These are phyloP conservation scores for Andrena cerasifolii DNA, from an alignment of 1,140 invertebrate genomes.

Conservation along the genomic window DNA sequence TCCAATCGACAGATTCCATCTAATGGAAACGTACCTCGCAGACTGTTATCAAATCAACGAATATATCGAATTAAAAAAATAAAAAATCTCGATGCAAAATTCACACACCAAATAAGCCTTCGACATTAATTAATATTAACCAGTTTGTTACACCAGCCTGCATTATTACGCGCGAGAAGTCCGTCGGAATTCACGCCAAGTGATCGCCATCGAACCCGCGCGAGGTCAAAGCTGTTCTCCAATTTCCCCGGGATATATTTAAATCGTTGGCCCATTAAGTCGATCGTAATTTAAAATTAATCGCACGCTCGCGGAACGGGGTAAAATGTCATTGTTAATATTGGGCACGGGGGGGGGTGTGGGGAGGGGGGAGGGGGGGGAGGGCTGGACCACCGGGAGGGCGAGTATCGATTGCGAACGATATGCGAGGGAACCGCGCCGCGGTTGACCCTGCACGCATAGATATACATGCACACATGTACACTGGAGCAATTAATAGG, in stretches of 20 bases:
- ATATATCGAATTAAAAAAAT: slow-evolving; percentile 33
- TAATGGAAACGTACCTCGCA: neutral
- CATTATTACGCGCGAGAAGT: no score
- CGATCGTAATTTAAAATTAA: slow-evolving; percentile 61
- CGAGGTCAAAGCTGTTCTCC: no score
- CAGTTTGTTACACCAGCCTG: no score
- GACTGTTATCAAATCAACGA: neutral
- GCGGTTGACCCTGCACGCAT: slow-evolving; percentile 46
- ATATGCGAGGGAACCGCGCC: slow-evolving; percentile 57
- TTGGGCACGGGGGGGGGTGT: slow-evolving; percentile 23
- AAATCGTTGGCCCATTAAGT: slow-evolving; percentile 38
- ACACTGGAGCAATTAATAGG: slow-evolving; percentile 54
- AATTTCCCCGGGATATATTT: neutral
- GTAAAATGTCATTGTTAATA: slow-evolving; percentile 68
- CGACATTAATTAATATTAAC: no score
- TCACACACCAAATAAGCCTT: neutral
- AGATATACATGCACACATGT: neutral
- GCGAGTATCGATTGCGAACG: slow-evolving; percentile 59
- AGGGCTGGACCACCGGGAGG: slow-evolving; percentile 25
- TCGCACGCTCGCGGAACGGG: slow-evolving; percentile 34
- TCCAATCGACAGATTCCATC: slow-evolving; percentile 1
- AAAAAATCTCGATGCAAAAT: neutral
- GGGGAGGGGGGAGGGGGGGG: no score
- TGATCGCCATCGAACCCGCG: no score
- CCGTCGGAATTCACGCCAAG: no score